Percentiles rank a stretch among this genome's conserved stretches.
phyloP scores from a whole-genome alignment of 2,797 vertebrate species.

The Sebastes hubbsi region DNA sequence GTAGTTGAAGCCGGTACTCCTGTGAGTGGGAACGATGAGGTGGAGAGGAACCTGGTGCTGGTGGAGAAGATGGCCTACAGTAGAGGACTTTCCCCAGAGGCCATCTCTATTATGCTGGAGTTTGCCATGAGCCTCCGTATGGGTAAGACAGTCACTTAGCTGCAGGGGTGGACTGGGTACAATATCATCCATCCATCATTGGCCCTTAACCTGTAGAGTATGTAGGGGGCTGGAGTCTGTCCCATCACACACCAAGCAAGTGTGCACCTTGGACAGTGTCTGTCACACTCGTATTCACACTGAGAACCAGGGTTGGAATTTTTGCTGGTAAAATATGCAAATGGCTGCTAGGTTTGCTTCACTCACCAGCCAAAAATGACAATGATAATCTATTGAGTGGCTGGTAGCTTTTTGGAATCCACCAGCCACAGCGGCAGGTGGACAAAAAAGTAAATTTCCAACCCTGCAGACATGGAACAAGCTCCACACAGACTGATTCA shows the following conservation, averaged over 20 bases:
- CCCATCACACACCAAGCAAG: background rate
- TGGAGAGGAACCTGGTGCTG: conserved; percentile 82
- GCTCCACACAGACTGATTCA: background rate
- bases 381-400: too few relatives aligned
- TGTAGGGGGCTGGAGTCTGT: background rate
- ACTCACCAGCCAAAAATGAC: too few relatives aligned
- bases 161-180: background rate
- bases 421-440: too few relatives aligned
- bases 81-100: conserved; percentile 87
- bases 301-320: too few relatives aligned
- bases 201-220: background rate
- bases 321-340: too few relatives aligned
- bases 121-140: conserved; percentile 88
- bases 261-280: background rate
- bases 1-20: conserved; percentile 80
- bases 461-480: background rate
- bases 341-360: too few relatives aligned
- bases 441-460: too few relatives aligned
- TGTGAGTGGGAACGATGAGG: conserved; percentile 67
- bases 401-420: too few relatives aligned
- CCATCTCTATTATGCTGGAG: conserved; percentile 85
- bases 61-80: conserved; percentile 86
- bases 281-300: background rate
- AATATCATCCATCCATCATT: background rate
- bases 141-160: conserved; percentile 78